Evolutionary conservation across 2,797 vertebrate species (phyloP).

Genomic region (Fratercula arctica): DNA sequence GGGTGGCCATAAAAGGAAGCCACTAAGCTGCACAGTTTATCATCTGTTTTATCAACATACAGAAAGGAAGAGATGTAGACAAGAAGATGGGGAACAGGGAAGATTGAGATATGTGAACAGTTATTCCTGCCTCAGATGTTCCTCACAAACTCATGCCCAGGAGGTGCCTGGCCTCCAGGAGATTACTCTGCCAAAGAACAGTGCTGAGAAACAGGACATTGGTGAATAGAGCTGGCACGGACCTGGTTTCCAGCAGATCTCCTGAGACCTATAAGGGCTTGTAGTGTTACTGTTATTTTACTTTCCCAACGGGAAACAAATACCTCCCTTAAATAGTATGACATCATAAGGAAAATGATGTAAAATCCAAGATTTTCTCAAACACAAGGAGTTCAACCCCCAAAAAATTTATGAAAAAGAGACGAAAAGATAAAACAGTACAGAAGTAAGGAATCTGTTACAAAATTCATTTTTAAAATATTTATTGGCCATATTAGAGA

Average conservation of each 20-base stretch:
- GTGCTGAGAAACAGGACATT: accelerated
- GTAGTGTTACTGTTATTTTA: background rate
- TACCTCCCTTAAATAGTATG: background rate
- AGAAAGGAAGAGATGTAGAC: background rate
- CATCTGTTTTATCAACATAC: background rate
- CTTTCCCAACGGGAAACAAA: background rate
- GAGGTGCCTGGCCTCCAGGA: background rate
- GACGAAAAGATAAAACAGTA: background rate
- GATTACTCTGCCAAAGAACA: background rate
- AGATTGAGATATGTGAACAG: background rate
- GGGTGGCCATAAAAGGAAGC: background rate
- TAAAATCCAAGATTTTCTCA: background rate
- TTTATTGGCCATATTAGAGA: background rate
- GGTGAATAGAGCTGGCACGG: background rate
- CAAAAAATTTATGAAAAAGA: background rate
- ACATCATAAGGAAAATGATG: background rate
- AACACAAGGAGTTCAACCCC: background rate
- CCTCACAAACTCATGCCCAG: accelerated
- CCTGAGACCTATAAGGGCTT: background rate
- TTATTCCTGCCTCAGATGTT: background rate
- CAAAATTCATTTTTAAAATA: background rate
- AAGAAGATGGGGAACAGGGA: background rate
- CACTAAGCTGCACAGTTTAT: background rate
- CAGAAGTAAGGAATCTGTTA: background rate
- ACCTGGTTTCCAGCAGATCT: background rate